These are phyloP conservation scores for Chaetura pelagica DNA, from an alignment of 2,113 vertebrate genomes.

Conservation along the genomic window DNA sequence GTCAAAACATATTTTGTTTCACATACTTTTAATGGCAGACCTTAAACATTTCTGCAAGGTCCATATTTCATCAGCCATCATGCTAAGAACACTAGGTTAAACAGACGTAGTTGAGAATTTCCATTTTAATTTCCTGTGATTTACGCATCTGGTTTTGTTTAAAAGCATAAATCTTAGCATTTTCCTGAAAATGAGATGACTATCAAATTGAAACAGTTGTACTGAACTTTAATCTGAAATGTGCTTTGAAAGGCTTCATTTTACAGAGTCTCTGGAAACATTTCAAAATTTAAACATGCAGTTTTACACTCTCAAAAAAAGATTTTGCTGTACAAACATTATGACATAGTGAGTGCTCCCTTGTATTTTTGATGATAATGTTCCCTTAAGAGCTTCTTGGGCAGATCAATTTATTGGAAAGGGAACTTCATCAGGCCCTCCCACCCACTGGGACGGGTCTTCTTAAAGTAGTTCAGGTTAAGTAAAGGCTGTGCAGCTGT, in stretches of 20 bases:
- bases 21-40: background rate
- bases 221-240: background rate
- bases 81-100: background rate
- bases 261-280: background rate
- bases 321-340: background rate
- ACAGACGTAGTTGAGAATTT: background rate
- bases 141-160: background rate
- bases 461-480: background rate
- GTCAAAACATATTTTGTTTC: background rate
- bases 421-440: background rate
- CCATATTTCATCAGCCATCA: background rate
- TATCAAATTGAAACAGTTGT: background rate
- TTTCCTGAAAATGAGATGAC: background rate
- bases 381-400: background rate
- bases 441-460: rapidly evolving
- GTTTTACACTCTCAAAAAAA: background rate
- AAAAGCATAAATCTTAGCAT: background rate
- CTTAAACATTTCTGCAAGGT: background rate
- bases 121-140: background rate
- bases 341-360: background rate
- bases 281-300: background rate
- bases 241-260: background rate
- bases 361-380: background rate
- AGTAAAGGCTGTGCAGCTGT: background rate
- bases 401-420: background rate